Evolutionary conservation across 2,888 invertebrate species (phyloP).

Genomic region (Rhopalosiphum nymphaeae): DNA sequence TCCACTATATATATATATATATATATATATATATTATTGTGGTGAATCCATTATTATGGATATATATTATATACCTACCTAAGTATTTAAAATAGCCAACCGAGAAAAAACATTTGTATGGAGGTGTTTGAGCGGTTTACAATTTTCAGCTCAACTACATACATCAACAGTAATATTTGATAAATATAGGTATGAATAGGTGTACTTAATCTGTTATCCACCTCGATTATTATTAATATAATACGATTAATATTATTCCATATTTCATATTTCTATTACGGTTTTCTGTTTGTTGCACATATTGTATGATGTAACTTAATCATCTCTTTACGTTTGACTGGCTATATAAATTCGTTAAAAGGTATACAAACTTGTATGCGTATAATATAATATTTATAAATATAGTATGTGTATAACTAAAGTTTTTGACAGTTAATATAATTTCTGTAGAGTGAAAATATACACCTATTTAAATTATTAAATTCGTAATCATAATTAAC

Average conservation of each 20-base stretch:
- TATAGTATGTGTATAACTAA: background rate
- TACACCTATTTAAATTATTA: slow-evolving; percentile 10
- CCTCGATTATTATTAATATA: background rate
- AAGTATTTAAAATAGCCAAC: background rate
- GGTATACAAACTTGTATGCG: background rate
- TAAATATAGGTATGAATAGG: background rate
- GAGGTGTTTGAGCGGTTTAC: background rate
- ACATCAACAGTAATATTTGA: background rate
- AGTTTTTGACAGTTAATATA: background rate
- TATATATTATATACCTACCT: background rate
- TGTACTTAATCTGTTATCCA: background rate
- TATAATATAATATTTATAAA: slow-evolving; percentile 13
- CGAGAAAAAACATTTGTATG: background rate
- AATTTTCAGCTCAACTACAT: background rate
- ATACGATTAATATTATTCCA: background rate
- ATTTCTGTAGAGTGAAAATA: background rate
- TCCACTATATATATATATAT: background rate
- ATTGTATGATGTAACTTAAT: background rate
- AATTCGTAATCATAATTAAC: slow-evolving; percentile 1
- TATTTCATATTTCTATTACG: slow-evolving; percentile 2
- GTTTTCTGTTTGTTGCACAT: background rate
- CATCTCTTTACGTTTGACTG: background rate
- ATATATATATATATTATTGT: background rate
- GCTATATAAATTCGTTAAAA: background rate
- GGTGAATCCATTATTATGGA: background rate